A percentile compares a stretch with the other conserved stretches of the same genome.
Conservation (phyloP, 2,797 vertebrate species). For the Synanceia verrucosa region DNA sequence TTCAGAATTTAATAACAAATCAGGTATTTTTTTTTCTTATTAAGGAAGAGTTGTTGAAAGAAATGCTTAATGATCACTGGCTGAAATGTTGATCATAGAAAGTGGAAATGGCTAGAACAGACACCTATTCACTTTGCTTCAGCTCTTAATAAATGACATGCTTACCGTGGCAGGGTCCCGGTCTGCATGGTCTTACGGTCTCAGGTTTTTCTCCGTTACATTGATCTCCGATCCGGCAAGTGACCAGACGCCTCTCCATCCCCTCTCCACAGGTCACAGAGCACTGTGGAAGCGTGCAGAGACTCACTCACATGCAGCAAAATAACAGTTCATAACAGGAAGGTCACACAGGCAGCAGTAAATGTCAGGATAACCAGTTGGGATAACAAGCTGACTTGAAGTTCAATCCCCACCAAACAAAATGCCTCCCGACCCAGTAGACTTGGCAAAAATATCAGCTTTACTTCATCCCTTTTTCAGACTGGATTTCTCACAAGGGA, state of each 20-base stretch:
- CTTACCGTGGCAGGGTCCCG: constrained; percentile 88
- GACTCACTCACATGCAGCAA: background rate
- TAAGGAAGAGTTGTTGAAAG: background rate
- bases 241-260: constrained; percentile 86
- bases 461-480: background rate
- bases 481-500: background rate
- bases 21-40: background rate
- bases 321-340: background rate
- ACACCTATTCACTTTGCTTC: background rate
- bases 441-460: background rate
- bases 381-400: background rate
- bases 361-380: background rate
- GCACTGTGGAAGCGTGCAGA: constrained; percentile 80
- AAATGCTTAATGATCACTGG: background rate
- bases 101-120: background rate
- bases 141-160: no score
- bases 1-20: background rate
- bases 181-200: constrained; percentile 82
- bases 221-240: constrained; percentile 87
- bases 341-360: background rate
- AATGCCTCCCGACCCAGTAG: background rate
- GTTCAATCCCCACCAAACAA: background rate
- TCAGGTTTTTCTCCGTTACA: constrained; percentile 90
- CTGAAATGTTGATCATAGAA: background rate
- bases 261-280: constrained; percentile 95